Evolutionary conservation across 2,888 invertebrate genomes (phyloP).

Genomic region (Thelaira solivaga): DNA sequence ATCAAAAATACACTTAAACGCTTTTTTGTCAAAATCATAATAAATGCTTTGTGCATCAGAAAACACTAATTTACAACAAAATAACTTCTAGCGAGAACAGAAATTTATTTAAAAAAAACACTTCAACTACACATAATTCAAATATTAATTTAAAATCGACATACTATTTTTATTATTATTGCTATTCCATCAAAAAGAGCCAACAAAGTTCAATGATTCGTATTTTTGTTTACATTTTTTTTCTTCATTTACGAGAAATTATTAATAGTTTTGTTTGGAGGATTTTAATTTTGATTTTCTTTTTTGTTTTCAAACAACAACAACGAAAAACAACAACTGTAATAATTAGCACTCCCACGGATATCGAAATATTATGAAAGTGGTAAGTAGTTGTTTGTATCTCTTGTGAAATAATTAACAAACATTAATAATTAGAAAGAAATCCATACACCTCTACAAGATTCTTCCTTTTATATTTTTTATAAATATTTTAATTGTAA

Average conservation of each 20-base stretch:
- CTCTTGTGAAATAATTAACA: neutral
- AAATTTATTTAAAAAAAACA: neutral
- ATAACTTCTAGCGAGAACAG: no score
- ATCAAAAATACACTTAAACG: neutral
- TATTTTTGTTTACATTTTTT: neutral
- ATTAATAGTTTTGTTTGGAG: conserved; percentile 36
- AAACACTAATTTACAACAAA: no score
- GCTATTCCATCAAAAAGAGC: conserved; percentile 13
- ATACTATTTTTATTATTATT: neutral
- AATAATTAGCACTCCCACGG: conserved; percentile 80
- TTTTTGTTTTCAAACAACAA: conserved; percentile 65
- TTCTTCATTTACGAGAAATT: neutral
- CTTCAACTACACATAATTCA: neutral
- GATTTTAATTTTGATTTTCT: conserved; percentile 64
- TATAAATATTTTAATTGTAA: conserved; percentile 18
- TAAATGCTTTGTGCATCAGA: no score
- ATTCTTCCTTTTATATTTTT: no score
- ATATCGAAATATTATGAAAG: conserved; percentile 82
- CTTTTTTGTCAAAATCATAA: no score
- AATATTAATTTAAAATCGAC: neutral
- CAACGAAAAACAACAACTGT: conserved; percentile 58
- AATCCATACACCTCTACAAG: no score
- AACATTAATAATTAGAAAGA: neutral
- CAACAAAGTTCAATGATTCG: conserved; percentile 4
- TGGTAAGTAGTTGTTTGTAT: conserved; percentile 79